These are phyloP conservation scores for Phaedon cochleariae DNA, from an alignment of 2,888 invertebrate genomes.

Conservation along the genomic window DNA sequence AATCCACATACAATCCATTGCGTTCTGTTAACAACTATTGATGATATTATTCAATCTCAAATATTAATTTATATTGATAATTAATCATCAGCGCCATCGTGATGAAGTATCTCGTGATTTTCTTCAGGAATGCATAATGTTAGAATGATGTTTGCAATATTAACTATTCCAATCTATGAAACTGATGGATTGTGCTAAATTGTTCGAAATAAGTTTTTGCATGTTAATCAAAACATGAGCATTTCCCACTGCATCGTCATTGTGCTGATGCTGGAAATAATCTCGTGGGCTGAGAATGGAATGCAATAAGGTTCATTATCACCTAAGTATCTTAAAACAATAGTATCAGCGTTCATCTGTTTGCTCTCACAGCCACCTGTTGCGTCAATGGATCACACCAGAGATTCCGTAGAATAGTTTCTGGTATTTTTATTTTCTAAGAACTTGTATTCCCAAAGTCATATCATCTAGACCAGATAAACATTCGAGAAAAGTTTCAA, in stretches of 20 bases:
- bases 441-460: too few relatives aligned
- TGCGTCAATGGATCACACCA: constrained; percentile 7
- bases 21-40: too few relatives aligned
- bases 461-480: too few relatives aligned
- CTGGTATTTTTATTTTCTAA: neutral
- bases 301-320: constrained; percentile 17
- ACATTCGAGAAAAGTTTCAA: too few relatives aligned
- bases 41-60: too few relatives aligned
- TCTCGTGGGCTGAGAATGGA: constrained; percentile 16
- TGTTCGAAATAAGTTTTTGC: neutral
- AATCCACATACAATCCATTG: too few relatives aligned
- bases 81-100: neutral
- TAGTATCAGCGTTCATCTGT: constrained; percentile 5
- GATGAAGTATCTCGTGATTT: too few relatives aligned
- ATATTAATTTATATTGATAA: too few relatives aligned
- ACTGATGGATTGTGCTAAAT: neutral
- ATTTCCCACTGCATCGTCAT: neutral
- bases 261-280: constrained; percentile 7
- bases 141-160: too few relatives aligned
- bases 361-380: constrained; percentile 21
- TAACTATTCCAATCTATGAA: too few relatives aligned
- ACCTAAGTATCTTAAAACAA: constrained; percentile 21
- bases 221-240: constrained; percentile 7
- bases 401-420: neutral
- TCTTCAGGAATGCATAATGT: too few relatives aligned